phyloP scores from a whole-genome alignment of 2,797 vertebrate genomes.

The Enteromius argenteus region DNA sequence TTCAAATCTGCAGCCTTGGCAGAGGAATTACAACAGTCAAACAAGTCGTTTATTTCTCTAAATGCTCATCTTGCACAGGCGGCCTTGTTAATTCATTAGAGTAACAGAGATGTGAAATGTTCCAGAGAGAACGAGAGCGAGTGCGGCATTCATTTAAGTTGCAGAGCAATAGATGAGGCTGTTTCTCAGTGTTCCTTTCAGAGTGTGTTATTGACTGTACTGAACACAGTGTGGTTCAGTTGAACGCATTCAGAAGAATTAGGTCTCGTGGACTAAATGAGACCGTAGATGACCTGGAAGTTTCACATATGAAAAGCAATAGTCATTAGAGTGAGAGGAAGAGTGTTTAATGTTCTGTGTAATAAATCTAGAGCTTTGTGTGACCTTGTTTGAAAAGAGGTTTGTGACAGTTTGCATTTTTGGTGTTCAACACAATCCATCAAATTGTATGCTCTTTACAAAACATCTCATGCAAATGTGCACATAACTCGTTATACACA shows the following conservation, averaged over 20 bases:
- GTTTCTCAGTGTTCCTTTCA: slow-evolving; percentile 34
- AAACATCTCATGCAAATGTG: not conserved
- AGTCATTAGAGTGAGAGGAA: slow-evolving; percentile 11
- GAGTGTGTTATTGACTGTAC: slow-evolving; percentile 26
- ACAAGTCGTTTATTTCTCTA: slow-evolving; percentile 63
- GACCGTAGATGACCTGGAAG: slow-evolving; percentile 28
- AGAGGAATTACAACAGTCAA: slow-evolving; percentile 65
- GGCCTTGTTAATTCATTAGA: slow-evolving; percentile 50
- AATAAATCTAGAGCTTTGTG: slow-evolving; percentile 31
- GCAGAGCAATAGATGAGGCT: slow-evolving; percentile 42
- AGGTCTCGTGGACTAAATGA: slow-evolving; percentile 19
- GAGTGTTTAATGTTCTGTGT: slow-evolving; percentile 35
- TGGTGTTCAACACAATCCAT: not conserved
- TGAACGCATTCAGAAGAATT: slow-evolving; percentile 44
- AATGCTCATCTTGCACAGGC: slow-evolving; percentile 46
- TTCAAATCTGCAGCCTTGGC: slow-evolving; percentile 67
- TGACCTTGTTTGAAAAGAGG: slow-evolving; percentile 38
- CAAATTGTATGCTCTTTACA: not conserved
- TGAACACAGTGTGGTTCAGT: slow-evolving; percentile 29
- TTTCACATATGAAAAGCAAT: slow-evolving; percentile 27
- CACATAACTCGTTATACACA: not conserved
- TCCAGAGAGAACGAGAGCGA: slow-evolving; percentile 54
- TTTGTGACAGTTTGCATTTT: slow-evolving; percentile 18
- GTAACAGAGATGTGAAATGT: slow-evolving; percentile 40
- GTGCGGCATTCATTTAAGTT: slow-evolving; percentile 52